Base-by-base conservation (phyloP, 2,113 vertebrate genomes). In the Psophia crepitans region DNA sequence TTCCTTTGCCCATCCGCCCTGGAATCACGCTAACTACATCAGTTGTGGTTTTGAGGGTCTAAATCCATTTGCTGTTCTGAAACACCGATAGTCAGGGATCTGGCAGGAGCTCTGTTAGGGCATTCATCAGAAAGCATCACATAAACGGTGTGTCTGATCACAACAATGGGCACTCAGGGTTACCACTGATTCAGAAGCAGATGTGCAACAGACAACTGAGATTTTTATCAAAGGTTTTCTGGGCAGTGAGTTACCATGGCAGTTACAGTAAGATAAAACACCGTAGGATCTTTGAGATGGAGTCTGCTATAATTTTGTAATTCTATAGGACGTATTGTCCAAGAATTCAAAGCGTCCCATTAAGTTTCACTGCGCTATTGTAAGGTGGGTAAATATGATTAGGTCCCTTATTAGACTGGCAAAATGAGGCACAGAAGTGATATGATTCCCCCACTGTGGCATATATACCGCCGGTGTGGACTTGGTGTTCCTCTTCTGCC, bases 101-200 rank as follows among this genome's bases (percentile, higher is more conserved):
- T 71, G 92, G 35, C 53, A 92, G 63, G 33, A 96, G 83, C 73
- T 96, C 68, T 92, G 83, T 78, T 80, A 90, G 79, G 44, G 49
- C 33, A 76, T 92, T 77, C 63, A 68, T 92, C 70, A 89, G 76
- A 96, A 78, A 35, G 14, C 24, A 39, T 56, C 58, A 33, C 12
- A 23, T 74, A 44, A 82, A 69, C 1, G 7, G 64, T 79, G 91
- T 39, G 63, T 69, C 46, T 95, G 57, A 87, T 93, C 92, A 20
- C 95, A 86, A 68, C 70, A 97, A 94, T 6, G 28, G 85, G 57
- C 75, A 17, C 83, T 58, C 57, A 35, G 84, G 75, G 43, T 85
- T 82, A 91, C 18, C 60, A 66, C 56, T 93, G 89, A 94, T 96
- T 91, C 94, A 89, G 95, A 97, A 79, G 96, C 53, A 93, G 48